These are phyloP conservation scores for Lindbergichthys nudifrons DNA, from an alignment of 2,797 vertebrate genomes.

Conservation along the genomic window DNA sequence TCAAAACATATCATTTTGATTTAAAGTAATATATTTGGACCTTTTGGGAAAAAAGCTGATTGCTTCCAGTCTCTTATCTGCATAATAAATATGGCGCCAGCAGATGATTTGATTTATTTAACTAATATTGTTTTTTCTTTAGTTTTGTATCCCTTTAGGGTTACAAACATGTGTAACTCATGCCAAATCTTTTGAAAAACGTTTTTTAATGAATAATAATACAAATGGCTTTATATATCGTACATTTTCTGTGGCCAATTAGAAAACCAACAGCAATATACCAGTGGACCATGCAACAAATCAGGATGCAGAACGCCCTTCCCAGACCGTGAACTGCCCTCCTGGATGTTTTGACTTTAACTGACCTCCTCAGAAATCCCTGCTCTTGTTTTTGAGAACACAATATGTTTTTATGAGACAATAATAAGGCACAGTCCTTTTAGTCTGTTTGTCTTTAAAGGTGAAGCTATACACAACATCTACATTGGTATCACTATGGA, in stretches of 20 bases:
- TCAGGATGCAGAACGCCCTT: background rate
- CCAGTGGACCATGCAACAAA: constrained; percentile 18
- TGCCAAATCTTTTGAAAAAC: no score
- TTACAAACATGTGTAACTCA: no score
- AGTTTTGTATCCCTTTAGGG: no score
- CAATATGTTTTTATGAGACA: constrained; percentile 37
- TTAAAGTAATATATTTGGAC: background rate
- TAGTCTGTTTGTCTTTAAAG: constrained; percentile 71
- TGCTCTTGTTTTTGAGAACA: constrained; percentile 34
- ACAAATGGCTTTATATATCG: no score
- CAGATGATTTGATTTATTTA: background rate
- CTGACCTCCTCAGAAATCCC: constrained; percentile 30
- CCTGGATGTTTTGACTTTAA: constrained; percentile 21
- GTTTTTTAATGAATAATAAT: no score
- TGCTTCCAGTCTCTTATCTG: background rate
- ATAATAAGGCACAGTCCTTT: constrained; percentile 64
- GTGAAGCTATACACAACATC: constrained; percentile 37
- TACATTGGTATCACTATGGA: constrained; percentile 40
- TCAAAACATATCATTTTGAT: constrained; percentile 18
- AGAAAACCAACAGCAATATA: constrained; percentile 21
- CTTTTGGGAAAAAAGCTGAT: background rate
- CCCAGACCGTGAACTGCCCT: constrained; percentile 24
- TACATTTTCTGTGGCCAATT: constrained; percentile 2
- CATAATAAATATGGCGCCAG: background rate
- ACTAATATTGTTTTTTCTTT: no score